A percentile compares a stretch with the other conserved stretches of the same genome.
Evolutionary conservation across 92 coral and sea anemone species (phyloP).

Genomic region (Heteractis magnifica): DNA sequence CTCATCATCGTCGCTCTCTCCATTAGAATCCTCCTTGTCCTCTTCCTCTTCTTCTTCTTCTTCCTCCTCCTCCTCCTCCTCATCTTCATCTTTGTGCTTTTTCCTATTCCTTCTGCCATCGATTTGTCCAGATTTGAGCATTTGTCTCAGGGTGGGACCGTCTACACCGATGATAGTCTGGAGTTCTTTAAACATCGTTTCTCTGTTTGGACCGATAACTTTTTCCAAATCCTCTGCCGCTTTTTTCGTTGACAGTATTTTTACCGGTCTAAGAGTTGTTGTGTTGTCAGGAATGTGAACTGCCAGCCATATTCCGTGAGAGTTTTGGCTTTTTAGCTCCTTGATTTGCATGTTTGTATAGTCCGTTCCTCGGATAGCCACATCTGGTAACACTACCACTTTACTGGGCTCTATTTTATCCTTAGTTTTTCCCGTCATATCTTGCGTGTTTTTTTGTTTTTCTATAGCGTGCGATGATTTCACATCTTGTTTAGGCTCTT

Average conservation of each 20-base stretch:
- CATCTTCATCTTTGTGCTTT: constrained; percentile 22
- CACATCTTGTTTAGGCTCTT: constrained; percentile 20
- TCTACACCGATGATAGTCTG: constrained; percentile 76
- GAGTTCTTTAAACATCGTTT: constrained; percentile 76
- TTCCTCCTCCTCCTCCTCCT: constrained; percentile 36
- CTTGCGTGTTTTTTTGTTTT: background rate
- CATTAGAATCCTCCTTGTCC: constrained; percentile 11
- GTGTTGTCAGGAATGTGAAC: constrained; percentile 94
- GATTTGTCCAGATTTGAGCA: constrained; percentile 58
- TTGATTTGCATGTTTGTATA: constrained; percentile 80
- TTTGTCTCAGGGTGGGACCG: constrained; percentile 53
- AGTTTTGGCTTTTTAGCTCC: constrained; percentile 69
- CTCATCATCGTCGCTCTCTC: constrained; percentile 37
- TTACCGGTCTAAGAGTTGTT: constrained; percentile 53
- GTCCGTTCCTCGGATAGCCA: constrained; percentile 79
- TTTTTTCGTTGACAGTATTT: constrained; percentile 66
- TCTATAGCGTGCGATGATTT: background rate
- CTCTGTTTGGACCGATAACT: constrained; percentile 83
- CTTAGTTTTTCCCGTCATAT: constrained; percentile 24
- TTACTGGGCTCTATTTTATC: constrained; percentile 78
- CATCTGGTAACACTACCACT: constrained; percentile 85
- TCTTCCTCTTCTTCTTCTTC: constrained; percentile 29
- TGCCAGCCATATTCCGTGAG: constrained; percentile 87
- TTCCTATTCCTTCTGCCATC: constrained; percentile 37
- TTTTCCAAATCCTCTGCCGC: constrained; percentile 70